Evolutionary conservation across 2,888 invertebrate genomes (phyloP), one percentile per base, ranked within the genome.

Genomic region (Conomelus anceps): DNA sequence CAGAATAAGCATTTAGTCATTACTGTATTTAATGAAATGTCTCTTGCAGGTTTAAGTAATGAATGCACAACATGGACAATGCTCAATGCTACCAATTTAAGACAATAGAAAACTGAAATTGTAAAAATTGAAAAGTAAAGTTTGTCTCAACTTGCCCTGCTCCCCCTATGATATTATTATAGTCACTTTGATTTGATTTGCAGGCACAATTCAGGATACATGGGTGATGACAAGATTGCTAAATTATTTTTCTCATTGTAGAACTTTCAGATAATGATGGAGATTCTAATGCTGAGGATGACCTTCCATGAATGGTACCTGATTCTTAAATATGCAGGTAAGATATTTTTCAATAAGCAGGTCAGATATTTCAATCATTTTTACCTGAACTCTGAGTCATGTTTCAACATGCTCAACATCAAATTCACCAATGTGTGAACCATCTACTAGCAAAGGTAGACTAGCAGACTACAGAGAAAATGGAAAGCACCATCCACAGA

Each of bases 281-380:
- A 85, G 85, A 85, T 85, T 85, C 85, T 85, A n/a, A 85, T 85
- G 85, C 85, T n/a, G 85, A 85, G 22, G 85, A 85, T 23, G 85
- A 85, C 23, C 85, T 85, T 85, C 85, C 85, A 7, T 17, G 85
- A 85, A 85, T n/a, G 20, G n/a, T 85, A 85, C 23, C 85, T 23
- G 85, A 85, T 85, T 1, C n/a, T 85, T 85, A 4, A 22, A 9
- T 84, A 17, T 4, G 13, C 17, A n/a, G n/a, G n/a, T n/a, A n/a
- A n/a, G n/a, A n/a, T n/a, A n/a, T n/a, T n/a, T n/a, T n/a, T n/a
- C n/a, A n/a, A n/a, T n/a, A n/a, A n/a, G n/a, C n/a, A 9, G 17
- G 13, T 84, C 84, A 84, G 84, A 84, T 84, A 84, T 13, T 84
- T 84, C 85, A 85, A 20, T 85, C 23, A 20, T 41, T 20, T 85